Conservation (phyloP, 2,113 vertebrate genomes). For the Microcebus murinus region DNA sequence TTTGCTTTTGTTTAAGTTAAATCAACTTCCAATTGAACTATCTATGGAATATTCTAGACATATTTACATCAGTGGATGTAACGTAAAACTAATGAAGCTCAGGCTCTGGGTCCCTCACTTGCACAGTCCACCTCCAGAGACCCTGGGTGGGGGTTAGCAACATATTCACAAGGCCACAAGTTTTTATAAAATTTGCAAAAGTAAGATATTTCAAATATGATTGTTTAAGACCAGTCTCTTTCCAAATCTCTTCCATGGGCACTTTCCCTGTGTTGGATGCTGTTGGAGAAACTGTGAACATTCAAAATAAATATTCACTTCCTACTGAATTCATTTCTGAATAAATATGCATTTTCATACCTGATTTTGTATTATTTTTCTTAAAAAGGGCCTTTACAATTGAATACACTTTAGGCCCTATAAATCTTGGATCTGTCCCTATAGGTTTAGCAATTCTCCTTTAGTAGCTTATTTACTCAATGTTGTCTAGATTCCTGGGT, state of each 20-base stretch:
- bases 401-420: neutral
- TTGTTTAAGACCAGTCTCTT: neutral
- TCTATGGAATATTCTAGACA: neutral
- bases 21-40: neutral
- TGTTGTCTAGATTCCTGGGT: neutral
- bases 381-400: neutral
- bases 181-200: slow-evolving; percentile 22
- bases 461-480: neutral
- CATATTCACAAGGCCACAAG: neutral
- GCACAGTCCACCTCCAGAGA: neutral
- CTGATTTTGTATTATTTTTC: slow-evolving; percentile 27
- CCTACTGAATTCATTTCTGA: neutral
- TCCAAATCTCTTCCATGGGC: neutral
- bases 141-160: neutral
- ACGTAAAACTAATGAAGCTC: neutral
- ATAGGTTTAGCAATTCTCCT: neutral
- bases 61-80: neutral
- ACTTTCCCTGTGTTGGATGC: neutral
- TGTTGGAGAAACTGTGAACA: neutral
- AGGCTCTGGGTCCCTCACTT: neutral
- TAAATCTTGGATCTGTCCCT: neutral
- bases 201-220: neutral
- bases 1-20: neutral
- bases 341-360: slow-evolving; percentile 20
- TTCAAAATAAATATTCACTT: slow-evolving; percentile 61